Evolutionary conservation across 2,888 invertebrate genomes (phyloP).

Genomic region (Sinelater perroti): DNA sequence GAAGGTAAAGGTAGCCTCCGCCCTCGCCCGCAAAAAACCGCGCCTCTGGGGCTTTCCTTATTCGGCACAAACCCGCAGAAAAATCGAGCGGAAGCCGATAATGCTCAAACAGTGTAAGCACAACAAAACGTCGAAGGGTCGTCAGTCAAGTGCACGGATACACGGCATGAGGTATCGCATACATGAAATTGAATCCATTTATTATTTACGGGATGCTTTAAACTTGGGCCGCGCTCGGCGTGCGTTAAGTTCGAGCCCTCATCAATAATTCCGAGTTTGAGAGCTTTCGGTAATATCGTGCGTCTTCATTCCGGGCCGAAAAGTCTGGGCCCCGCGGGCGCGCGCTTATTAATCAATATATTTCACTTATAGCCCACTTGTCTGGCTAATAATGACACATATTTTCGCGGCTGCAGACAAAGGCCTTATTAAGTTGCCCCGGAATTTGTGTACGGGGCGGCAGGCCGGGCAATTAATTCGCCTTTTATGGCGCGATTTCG

Average conservation of each 20-base stretch:
- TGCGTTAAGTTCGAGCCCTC: constrained; percentile 30
- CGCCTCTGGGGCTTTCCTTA: too few species aligned
- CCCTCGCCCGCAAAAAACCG: too few species aligned
- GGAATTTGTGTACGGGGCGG: too few species aligned
- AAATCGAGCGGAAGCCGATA: too few species aligned
- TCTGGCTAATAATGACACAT: constrained; percentile 19
- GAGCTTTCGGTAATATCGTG: constrained; percentile 37
- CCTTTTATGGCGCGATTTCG: too few species aligned
- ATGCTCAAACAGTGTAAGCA: constrained; percentile 8
- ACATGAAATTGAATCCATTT: constrained; percentile 32
- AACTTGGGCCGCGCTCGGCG: constrained; percentile 20
- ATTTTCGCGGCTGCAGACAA: too few species aligned
- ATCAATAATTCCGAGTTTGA: constrained; percentile 37
- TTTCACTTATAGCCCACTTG: constrained; percentile 18
- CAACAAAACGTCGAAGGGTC: constrained; percentile 10
- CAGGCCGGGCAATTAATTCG: too few species aligned
- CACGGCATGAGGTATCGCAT: constrained; percentile 13
- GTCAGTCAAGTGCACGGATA: constrained; percentile 3
- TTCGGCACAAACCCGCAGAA: too few species aligned
- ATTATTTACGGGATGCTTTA: constrained; percentile 32
- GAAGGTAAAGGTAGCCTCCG: too few species aligned
- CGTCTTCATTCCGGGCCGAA: constrained; percentile 34
- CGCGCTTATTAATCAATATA: constrained; percentile 19
- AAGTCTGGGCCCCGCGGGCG: constrained; percentile 15
- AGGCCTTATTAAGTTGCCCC: too few species aligned